These are phyloP conservation scores for Rhynchonycteris naso DNA, from an alignment of 2,797 vertebrate species.

Conservation along the genomic window DNA sequence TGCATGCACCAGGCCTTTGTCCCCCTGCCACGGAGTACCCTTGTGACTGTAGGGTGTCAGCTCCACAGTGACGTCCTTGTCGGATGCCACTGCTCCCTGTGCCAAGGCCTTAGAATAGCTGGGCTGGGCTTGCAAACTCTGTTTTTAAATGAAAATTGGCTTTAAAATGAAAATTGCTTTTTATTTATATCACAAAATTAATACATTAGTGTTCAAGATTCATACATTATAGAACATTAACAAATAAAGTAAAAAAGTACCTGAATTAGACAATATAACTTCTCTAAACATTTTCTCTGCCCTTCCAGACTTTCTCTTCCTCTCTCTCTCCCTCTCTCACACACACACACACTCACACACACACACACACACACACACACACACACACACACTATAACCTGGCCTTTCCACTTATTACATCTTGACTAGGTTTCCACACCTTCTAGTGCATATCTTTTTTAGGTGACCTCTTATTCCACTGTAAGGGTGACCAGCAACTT, in stretches of 20 bases:
- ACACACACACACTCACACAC: background rate
- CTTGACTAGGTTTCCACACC: background rate
- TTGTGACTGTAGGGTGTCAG: conserved; percentile 86
- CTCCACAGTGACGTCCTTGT: conserved; percentile 84
- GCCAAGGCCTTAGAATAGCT: background rate
- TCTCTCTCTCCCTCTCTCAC: background rate
- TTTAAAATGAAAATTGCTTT: background rate
- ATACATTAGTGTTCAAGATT: background rate
- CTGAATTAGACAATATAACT: background rate
- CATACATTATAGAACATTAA: background rate
- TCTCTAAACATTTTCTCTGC: background rate
- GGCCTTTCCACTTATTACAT: background rate
- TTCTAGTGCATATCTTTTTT: background rate
- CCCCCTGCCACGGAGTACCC: accelerated
- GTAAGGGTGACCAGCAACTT: background rate
- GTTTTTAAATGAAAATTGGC: too few species aligned
- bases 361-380: background rate
- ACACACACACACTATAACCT: background rate
- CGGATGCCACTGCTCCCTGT: conserved; percentile 80
- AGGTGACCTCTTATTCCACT: background rate
- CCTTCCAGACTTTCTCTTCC: background rate
- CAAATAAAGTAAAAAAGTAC: background rate
- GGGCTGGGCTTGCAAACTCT: background rate
- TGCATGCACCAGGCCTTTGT: conserved; percentile 45
- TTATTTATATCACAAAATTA: background rate